Conservation (phyloP, 2,888 invertebrate genomes). For the Linyphia triangularis region DNA sequence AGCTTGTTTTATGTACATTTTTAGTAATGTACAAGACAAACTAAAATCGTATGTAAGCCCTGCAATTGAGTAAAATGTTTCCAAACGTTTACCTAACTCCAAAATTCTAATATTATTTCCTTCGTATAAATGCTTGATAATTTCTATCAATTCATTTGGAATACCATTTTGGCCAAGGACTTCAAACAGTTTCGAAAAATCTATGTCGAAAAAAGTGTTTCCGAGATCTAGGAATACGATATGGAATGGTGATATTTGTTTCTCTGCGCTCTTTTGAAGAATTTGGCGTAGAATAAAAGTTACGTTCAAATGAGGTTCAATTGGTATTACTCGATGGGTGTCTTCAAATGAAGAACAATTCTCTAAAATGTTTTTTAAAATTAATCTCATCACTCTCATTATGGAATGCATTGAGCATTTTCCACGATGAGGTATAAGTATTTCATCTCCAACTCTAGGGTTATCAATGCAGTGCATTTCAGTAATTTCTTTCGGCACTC, state of each 20-base stretch:
- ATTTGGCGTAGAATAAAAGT: constrained; percentile 7
- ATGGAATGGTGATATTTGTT: constrained; percentile 23
- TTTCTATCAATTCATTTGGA: background rate
- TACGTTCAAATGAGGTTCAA: background rate
- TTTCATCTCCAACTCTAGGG: background rate
- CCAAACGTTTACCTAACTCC: background rate
- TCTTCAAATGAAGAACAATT: background rate
- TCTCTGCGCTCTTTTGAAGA: constrained; percentile 29
- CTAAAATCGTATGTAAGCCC: background rate
- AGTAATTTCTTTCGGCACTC: constrained; percentile 22
- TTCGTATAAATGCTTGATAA: constrained; percentile 14
- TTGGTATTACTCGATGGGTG: background rate
- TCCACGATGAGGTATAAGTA: background rate
- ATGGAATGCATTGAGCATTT: constrained; percentile 17
- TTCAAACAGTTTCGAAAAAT: background rate
- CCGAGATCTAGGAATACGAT: constrained; percentile 14
- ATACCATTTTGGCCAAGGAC: background rate
- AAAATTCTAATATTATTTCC: background rate
- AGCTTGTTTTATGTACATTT: constrained; percentile 10
- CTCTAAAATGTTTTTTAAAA: constrained; percentile 22
- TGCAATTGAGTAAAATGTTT: background rate
- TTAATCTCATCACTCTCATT: constrained; percentile 8
- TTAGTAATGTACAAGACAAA: constrained; percentile 14
- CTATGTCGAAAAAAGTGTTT: background rate
- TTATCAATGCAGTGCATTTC: constrained; percentile 15